These are phyloP conservation scores for Tubulanus polymorphus DNA, from an alignment of 2,888 invertebrate species.

Conservation along the genomic window DNA sequence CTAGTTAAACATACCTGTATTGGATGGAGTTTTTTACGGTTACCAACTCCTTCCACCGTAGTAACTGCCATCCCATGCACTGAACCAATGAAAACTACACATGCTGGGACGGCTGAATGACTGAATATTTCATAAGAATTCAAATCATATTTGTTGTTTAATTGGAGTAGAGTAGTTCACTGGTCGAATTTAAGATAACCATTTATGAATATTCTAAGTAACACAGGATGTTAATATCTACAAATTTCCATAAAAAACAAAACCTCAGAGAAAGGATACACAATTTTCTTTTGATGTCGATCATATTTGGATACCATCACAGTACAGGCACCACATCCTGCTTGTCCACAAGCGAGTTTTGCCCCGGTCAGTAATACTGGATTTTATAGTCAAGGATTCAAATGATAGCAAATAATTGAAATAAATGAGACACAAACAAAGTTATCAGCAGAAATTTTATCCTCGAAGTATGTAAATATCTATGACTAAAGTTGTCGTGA, in stretches of 20 bases:
- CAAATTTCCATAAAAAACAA: neutral
- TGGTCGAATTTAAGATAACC: neutral
- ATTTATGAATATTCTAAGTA: neutral
- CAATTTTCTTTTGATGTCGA: neutral
- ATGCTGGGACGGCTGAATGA: neutral
- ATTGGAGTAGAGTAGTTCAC: too few relatives aligned
- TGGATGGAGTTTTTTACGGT: constrained; percentile 39
- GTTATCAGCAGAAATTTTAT: too few relatives aligned
- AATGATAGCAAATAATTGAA: neutral
- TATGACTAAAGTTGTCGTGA: too few relatives aligned
- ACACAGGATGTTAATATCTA: neutral
- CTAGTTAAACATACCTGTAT: constrained; percentile 39
- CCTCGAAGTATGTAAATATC: too few relatives aligned
- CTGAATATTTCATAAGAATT: too few relatives aligned
- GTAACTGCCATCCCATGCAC: neutral
- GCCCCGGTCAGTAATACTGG: neutral
- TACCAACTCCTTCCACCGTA: constrained; percentile 50
- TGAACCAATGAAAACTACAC: neutral
- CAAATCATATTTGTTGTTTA: too few relatives aligned
- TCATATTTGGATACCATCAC: neutral
- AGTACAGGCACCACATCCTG: constrained; percentile 1
- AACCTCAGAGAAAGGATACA: too few relatives aligned
- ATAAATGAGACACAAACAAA: too few relatives aligned
- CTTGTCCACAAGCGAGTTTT: neutral
- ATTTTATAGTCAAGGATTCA: neutral